Conservation (phyloP, 2,113 vertebrate genomes). For the Bubo bubo region DNA sequence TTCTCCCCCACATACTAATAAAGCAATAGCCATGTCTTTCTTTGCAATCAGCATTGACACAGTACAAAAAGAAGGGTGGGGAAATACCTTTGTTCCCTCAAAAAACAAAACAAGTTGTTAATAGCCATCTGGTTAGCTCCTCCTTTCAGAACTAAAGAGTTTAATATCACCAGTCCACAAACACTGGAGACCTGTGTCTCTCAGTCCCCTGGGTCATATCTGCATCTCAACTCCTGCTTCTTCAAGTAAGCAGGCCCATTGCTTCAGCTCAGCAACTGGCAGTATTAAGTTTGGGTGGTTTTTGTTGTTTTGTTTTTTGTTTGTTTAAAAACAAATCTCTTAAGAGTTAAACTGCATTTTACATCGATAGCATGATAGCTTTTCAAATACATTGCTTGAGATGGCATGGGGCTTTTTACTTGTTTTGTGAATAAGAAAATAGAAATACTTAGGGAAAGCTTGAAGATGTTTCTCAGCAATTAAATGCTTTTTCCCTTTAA, state of each 20-base stretch:
- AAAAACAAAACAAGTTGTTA: background rate
- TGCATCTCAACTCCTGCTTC: background rate
- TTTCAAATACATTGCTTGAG: background rate
- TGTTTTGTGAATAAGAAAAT: background rate
- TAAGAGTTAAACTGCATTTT: background rate
- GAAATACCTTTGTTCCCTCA: background rate
- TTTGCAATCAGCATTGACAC: background rate
- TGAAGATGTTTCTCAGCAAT: background rate
- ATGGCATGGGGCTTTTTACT: background rate
- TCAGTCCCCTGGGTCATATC: background rate
- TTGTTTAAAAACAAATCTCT: background rate
- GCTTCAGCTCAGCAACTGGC: background rate
- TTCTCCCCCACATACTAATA: background rate
- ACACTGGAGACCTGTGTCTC: background rate
- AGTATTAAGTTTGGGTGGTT: background rate
- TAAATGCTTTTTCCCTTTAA: background rate
- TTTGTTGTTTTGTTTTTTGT: background rate
- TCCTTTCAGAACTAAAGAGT: background rate
- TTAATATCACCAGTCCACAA: background rate
- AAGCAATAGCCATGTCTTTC: background rate
- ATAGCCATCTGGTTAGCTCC: background rate
- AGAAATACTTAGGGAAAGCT: background rate
- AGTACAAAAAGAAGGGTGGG: background rate
- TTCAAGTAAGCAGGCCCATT: background rate
- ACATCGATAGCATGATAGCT: background rate